phyloP scores from a whole-genome alignment of 2,888 invertebrate genomes.

The Melipona beecheii region DNA sequence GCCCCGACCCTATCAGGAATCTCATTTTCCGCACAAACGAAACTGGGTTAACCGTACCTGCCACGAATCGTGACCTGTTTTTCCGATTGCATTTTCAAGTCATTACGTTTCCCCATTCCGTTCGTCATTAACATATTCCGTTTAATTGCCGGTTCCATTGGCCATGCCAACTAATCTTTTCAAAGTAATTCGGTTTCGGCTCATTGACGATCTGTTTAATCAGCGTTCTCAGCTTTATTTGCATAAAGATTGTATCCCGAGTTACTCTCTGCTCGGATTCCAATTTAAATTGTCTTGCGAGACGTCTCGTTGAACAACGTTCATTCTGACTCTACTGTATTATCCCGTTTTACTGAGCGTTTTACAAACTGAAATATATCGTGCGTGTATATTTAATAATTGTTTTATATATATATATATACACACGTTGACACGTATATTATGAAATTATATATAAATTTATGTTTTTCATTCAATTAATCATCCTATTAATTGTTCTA shows the following conservation, averaged over 20 bases:
- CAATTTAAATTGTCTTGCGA: neutral
- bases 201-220: constrained; percentile 16
- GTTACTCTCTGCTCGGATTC: neutral
- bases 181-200: constrained; percentile 2
- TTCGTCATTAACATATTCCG: constrained; percentile 40
- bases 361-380: too few relatives aligned
- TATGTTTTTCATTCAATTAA: too few relatives aligned
- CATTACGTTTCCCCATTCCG: constrained; percentile 55
- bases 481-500: too few relatives aligned
- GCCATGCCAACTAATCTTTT: constrained; percentile 3
- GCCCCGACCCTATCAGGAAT: constrained; percentile 21
- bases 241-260: neutral
- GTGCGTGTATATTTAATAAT: too few relatives aligned
- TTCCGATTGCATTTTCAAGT: constrained; percentile 55
- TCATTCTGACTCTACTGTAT: neutral
- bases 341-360: too few relatives aligned
- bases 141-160: constrained; percentile 52
- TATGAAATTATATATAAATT: too few relatives aligned
- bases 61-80: constrained; percentile 53
- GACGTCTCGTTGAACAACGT: neutral
- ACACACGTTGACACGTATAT: too few relatives aligned
- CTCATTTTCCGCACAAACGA: constrained; percentile 47
- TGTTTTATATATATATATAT: too few relatives aligned
- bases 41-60: constrained; percentile 47
- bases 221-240: constrained; percentile 1